Evolutionary conservation across 2,113 vertebrate genomes (phyloP).

Genomic region (Vidua macroura): DNA sequence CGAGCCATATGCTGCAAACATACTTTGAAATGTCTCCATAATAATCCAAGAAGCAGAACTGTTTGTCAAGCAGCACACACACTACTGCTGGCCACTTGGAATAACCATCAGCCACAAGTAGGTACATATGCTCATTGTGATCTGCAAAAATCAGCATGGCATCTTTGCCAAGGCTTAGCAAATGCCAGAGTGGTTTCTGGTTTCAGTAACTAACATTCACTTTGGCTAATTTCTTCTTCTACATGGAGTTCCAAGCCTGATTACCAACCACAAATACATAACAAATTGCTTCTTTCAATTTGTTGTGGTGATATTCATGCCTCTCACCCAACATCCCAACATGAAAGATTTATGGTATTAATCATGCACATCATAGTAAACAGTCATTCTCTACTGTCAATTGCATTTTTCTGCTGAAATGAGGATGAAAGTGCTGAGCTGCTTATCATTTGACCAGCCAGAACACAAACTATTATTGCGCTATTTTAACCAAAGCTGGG

Average conservation of each 20-base stretch:
- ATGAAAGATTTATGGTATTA: slow-evolving; percentile 52
- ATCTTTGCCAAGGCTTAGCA: slow-evolving; percentile 32
- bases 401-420: slow-evolving; percentile 45
- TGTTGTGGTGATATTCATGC: background rate
- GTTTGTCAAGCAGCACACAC: slow-evolving; percentile 28
- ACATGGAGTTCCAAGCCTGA: background rate
- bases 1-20: slow-evolving; percentile 53
- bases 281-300: slow-evolving; percentile 47
- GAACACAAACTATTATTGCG: slow-evolving; percentile 26
- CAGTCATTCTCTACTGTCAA: slow-evolving; percentile 24
- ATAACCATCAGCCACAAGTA: slow-evolving; percentile 35
- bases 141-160: slow-evolving; percentile 21
- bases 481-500: slow-evolving; percentile 35
- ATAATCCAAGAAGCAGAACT: slow-evolving; percentile 30
- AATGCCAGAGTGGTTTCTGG: background rate
- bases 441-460: slow-evolving; percentile 33
- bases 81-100: slow-evolving; percentile 52
- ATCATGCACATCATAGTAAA: slow-evolving; percentile 43
- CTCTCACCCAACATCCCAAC: slow-evolving; percentile 18
- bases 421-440: slow-evolving; percentile 33
- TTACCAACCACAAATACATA: background rate
- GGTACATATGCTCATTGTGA: slow-evolving; percentile 45
- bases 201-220: background rate
- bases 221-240: background rate
- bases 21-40: slow-evolving; percentile 41